Percentiles rank a stretch among this genome's conserved stretches.
Conservation (phyloP, 1,140 invertebrate genomes). For the Dryas iulia region DNA sequence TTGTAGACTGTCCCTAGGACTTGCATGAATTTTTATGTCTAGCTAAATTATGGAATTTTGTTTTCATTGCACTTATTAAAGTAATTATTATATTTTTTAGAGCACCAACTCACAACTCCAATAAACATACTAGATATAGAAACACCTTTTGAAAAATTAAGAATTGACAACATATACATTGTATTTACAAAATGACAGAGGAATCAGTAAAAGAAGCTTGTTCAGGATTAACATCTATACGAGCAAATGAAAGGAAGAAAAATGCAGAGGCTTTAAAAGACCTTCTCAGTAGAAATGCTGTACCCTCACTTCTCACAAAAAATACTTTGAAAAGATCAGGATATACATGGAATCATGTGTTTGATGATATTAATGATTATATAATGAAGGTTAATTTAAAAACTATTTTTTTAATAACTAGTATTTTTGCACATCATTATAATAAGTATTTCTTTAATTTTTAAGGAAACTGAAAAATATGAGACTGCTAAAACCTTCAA, state of each 20-base stretch:
- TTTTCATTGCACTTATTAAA: background rate
- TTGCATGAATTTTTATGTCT: too few species aligned
- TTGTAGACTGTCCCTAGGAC: too few species aligned
- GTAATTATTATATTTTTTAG: too few species aligned
- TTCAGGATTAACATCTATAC: constrained; percentile 45
- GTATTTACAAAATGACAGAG: constrained; percentile 48
- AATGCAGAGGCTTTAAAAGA: constrained; percentile 63
- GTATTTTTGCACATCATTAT: background rate
- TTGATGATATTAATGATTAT: constrained; percentile 64
- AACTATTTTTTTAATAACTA: background rate
- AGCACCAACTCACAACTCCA: too few species aligned
- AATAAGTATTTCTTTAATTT: constrained; percentile 18
- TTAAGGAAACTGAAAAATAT: constrained; percentile 70
- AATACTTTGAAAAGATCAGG: constrained; percentile 57
- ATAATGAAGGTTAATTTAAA: constrained; percentile 53
- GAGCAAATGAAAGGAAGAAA: constrained; percentile 61
- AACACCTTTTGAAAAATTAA: background rate
- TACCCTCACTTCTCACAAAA: constrained; percentile 51
- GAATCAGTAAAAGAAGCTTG: constrained; percentile 50
- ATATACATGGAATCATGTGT: constrained; percentile 64
- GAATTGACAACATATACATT: background rate
- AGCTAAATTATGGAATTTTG: too few species aligned
- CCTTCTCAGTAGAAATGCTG: constrained; percentile 60
- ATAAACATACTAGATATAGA: too few species aligned
- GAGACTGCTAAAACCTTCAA: constrained; percentile 63